A percentile compares a stretch with the other conserved stretches of the same genome.
Conservation (phyloP, 1,140 invertebrate species). For the Caligus rogercresseyi region DNA sequence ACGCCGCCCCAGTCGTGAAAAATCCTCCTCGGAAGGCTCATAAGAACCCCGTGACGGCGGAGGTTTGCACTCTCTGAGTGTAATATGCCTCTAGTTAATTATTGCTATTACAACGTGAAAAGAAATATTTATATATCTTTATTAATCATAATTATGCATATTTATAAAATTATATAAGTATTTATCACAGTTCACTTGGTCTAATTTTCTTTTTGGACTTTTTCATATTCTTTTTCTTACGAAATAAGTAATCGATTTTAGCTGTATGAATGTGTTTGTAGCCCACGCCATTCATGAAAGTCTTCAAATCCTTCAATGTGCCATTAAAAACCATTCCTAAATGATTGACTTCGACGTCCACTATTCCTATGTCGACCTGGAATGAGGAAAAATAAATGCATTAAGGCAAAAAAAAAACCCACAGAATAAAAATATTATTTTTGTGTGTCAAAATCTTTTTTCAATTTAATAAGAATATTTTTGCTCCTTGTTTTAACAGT, state of each 20-base stretch:
- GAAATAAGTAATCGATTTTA: background rate
- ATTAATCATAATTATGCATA: background rate
- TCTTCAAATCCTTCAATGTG: background rate
- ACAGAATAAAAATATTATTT: too few relatives aligned
- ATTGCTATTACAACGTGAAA: too few relatives aligned
- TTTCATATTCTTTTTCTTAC: background rate
- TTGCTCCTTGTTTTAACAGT: too few relatives aligned
- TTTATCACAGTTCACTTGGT: background rate
- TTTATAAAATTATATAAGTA: background rate
- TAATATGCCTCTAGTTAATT: too few relatives aligned
- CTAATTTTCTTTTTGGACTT: background rate
- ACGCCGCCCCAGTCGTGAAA: too few relatives aligned
- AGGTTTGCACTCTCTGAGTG: too few relatives aligned
- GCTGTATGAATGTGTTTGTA: slow-evolving; percentile 3
- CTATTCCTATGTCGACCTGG: background rate
- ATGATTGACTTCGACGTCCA: slow-evolving; percentile 10
- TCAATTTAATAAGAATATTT: too few relatives aligned
- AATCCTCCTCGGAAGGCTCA: too few relatives aligned
- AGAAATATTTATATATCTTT: background rate
- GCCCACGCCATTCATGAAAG: background rate
- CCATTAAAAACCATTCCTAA: slow-evolving; percentile 10
- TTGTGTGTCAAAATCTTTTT: too few relatives aligned
- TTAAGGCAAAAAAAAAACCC: too few relatives aligned
- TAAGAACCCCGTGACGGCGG: too few relatives aligned
- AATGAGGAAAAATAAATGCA: background rate